phyloP scores from a whole-genome alignment of 1,140 invertebrate species.

The Ostrea edulis region DNA sequence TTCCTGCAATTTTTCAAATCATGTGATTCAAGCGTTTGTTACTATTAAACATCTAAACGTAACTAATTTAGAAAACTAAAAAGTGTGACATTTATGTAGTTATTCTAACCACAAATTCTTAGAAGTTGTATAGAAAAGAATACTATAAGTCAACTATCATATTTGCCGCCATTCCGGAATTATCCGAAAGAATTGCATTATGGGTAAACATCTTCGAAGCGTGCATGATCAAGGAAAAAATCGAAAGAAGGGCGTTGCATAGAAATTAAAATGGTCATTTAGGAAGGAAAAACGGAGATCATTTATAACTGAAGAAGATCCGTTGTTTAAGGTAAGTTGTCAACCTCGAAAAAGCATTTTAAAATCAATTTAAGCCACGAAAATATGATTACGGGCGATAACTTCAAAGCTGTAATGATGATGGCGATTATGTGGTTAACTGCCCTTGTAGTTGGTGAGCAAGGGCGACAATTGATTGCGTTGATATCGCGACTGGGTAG shows the following conservation, averaged over 20 bases:
- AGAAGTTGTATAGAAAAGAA: too few relatives aligned
- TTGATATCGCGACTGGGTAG: constrained; percentile 14
- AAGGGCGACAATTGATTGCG: constrained; percentile 52
- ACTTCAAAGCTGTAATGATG: constrained; percentile 26
- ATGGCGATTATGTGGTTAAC: constrained; percentile 52
- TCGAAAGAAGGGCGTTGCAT: neutral
- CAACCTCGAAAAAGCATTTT: neutral
- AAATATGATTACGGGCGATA: constrained; percentile 49
- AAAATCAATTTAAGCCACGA: constrained; percentile 2
- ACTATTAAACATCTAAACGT: too few relatives aligned
- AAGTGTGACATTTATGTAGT: too few relatives aligned
- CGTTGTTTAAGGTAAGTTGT: constrained; percentile 28
- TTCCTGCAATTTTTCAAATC: too few relatives aligned
- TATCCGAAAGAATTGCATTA: constrained; percentile 48
- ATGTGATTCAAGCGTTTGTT: too few relatives aligned
- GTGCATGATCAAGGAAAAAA: constrained; percentile 56
- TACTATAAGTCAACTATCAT: neutral
- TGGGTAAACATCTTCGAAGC: constrained; percentile 56
- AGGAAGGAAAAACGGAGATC: neutral
- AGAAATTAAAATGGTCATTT: constrained; percentile 17
- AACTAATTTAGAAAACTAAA: too few relatives aligned
- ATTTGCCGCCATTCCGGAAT: constrained; percentile 34
- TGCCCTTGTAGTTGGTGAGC: constrained; percentile 49
- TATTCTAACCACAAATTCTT: too few relatives aligned
- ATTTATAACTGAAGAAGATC: neutral